Evolutionary conservation across 2,888 invertebrate species (phyloP), one percentile per base, ranked within the genome.

Genomic region (Epistrophe grossulariae): DNA sequence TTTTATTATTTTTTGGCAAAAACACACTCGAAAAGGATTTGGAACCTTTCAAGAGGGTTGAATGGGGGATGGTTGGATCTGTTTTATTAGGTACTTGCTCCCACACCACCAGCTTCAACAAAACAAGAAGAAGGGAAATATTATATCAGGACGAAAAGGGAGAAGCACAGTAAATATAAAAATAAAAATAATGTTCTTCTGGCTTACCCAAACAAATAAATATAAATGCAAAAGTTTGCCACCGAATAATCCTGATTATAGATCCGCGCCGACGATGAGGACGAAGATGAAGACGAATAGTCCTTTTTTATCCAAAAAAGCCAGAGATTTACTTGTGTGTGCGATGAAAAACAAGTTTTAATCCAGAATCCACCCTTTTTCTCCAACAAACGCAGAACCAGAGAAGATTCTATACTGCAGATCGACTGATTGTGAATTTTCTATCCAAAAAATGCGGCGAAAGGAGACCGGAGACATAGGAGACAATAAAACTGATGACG

Each of bases 131-230:
- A 45, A 48, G 11, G 17, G 50, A 45, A n/a, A 45, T n/a, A n/a
- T n/a, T n/a, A n/a, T n/a, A 45, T 4, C 9, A 48, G 10, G 9
- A 10, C 17, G 8, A 68, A 38, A 13, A 13, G 17, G 8, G 17
- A 28, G 6, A 24, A 3, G 4, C 38, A 38, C 17, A 28, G 35
- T 59, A 17, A 66, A 68, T 35, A 50, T 70, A 73, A 52, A 66
- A 84, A 50, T 70, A 73, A 52, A 66, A 84, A 78, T 77, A 55
- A 77, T 28, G 43, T 73, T 60, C 57, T 82, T 60, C 55, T 79
- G 59, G 64, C 85, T 85, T 85, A 85, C 85, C 85, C 78, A 78
- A 85, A 85, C 78, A 85, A 82, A 83, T 79, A 79, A 78, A 82
- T 77, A 52, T 48, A 40, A 70, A 70, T 79, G 55, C 68, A 68